A percentile compares a stretch with the other conserved stretches of the same genome.
phyloP scores from a whole-genome alignment of 2,113 vertebrate genomes.

The Ciconia stormi region DNA sequence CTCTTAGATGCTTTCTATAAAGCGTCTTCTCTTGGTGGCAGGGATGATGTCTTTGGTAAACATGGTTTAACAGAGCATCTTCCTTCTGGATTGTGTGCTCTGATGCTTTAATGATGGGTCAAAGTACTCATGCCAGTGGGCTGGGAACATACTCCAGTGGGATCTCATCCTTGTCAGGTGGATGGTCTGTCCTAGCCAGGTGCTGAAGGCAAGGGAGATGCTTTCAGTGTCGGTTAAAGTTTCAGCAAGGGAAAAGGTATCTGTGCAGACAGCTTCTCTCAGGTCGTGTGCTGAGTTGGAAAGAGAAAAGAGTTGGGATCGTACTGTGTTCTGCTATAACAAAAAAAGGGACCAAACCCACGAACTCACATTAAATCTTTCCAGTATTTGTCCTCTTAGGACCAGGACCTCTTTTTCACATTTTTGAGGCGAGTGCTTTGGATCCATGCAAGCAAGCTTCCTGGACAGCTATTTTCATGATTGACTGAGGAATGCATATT shows the following conservation, averaged over 20 bases:
- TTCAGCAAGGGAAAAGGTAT: not conserved
- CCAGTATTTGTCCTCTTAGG: not conserved
- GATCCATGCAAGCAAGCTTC: not conserved
- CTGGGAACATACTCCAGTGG: not conserved
- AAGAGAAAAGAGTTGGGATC: not conserved
- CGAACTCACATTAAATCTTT: not conserved
- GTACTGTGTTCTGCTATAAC: not conserved
- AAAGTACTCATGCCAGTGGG: not conserved
- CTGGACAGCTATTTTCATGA: not conserved
- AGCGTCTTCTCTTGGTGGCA: not conserved
- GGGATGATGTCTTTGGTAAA: not conserved
- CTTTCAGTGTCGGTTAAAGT: not conserved
- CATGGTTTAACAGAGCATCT: not conserved
- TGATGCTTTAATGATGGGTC: not conserved
- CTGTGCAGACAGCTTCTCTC: not conserved
- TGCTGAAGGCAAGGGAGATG: not conserved
- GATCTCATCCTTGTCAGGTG: not conserved
- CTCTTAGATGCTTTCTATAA: not conserved
- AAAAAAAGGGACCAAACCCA: constrained; percentile 20
- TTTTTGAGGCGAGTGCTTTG: not conserved
- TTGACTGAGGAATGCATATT: not conserved
- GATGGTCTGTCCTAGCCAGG: not conserved
- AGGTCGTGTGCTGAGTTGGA: not conserved
- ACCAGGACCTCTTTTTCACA: not conserved
- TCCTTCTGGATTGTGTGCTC: not conserved